Percentiles rank a stretch among this genome's conserved stretches.
These are phyloP conservation scores for Meloidogyne chitwoodi DNA, from an alignment of 1,140 invertebrate species.

Conservation along the genomic window DNA sequence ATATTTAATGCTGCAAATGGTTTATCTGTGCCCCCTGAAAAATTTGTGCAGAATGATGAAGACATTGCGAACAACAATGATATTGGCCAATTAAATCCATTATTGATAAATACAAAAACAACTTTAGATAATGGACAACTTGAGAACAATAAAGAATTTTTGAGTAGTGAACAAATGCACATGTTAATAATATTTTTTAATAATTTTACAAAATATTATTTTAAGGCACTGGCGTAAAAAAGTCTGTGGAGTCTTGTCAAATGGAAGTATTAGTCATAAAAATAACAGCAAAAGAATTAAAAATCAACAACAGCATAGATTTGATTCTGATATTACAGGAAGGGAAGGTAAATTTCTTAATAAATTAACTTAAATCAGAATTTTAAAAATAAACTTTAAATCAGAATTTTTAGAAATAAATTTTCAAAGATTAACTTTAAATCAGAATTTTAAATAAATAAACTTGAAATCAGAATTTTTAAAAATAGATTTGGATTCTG, in stretches of 20 bases:
- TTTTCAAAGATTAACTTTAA: background rate
- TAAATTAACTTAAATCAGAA: background rate
- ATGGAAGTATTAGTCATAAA: conserved; percentile 3
- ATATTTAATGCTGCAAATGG: conserved; percentile 6
- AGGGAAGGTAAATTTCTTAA: background rate
- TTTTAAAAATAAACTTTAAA: background rate
- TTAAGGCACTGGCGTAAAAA: conserved; percentile 5
- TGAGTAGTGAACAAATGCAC: conserved; percentile 4
- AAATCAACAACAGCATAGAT: background rate
- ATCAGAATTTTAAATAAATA: background rate
- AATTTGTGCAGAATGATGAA: background rate
- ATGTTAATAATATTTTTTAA: conserved; percentile 27
- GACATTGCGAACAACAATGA: background rate
- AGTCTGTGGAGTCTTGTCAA: conserved; percentile 16
- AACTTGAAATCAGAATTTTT: too few relatives aligned
- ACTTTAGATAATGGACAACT: background rate
- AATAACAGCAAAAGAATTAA: background rate
- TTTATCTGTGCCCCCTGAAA: background rate
- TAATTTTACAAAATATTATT: conserved; percentile 18
- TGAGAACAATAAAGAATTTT: background rate
- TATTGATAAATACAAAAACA: background rate
- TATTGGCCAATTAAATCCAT: background rate
- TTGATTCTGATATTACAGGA: background rate
- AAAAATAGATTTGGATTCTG: background rate
- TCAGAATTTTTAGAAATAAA: too few relatives aligned